phyloP scores from a whole-genome alignment of 2,113 vertebrate genomes.

The Phocoena phocoena region DNA sequence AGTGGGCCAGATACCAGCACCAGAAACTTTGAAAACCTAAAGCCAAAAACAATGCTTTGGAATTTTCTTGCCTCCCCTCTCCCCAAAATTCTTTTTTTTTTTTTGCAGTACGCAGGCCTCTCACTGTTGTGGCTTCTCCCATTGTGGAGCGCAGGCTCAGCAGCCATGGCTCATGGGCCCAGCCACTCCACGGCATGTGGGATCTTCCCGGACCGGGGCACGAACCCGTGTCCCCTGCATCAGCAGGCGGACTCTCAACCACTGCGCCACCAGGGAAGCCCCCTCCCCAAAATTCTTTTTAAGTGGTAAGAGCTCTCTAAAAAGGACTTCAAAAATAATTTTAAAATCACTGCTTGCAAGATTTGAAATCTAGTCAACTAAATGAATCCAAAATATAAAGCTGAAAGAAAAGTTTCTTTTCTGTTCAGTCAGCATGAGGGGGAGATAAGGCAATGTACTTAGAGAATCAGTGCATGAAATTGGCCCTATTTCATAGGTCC shows the following conservation, averaged over 20 bases:
- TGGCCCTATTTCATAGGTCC: not conserved
- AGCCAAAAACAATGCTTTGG: not conserved
- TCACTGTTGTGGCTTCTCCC: too few species aligned
- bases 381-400: conserved; percentile 6
- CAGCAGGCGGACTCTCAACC: too few species aligned
- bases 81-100: not conserved
- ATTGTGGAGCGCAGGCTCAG: too few species aligned
- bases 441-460: not conserved
- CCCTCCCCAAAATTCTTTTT: not conserved
- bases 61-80: not conserved
- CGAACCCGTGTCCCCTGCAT: too few species aligned
- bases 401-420: not conserved
- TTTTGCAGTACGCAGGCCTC: too few species aligned
- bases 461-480: not conserved
- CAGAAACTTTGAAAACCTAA: not conserved
- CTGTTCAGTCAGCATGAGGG: not conserved
- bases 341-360: not conserved
- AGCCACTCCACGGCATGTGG: too few species aligned
- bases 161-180: too few species aligned
- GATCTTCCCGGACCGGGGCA: too few species aligned
- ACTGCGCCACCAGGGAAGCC: too few species aligned
- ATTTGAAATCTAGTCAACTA: conserved; percentile 11
- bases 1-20: not conserved
- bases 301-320: not conserved
- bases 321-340: not conserved